Evolutionary conservation across 2,888 invertebrate species (phyloP).

Genomic region (Euphydryas editha): DNA sequence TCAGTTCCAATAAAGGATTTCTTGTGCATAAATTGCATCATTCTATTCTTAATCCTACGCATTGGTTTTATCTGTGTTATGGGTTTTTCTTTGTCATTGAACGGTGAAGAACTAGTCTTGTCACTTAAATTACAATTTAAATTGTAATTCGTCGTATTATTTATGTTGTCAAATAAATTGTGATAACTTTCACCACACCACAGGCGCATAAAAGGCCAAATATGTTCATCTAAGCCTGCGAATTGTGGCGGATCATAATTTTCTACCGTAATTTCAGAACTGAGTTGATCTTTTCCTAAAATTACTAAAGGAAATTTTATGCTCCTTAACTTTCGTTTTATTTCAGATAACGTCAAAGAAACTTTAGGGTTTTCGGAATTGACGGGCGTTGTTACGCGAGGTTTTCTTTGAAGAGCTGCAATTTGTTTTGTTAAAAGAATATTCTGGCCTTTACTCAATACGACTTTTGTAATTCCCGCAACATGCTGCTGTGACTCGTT

Average conservation of each 20-base stretch:
- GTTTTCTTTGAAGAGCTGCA: slow-evolving; percentile 45
- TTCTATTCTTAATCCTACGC: slow-evolving; percentile 59
- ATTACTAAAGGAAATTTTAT: slow-evolving; percentile 65
- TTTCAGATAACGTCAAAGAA: slow-evolving; percentile 56
- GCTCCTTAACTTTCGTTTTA: slow-evolving; percentile 58
- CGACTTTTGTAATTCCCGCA: slow-evolving; percentile 55
- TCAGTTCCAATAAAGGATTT: slow-evolving; percentile 42
- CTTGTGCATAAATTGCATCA: slow-evolving; percentile 62
- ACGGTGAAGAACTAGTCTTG: neutral
- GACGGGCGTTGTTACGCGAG: slow-evolving; percentile 44
- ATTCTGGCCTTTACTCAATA: slow-evolving; percentile 50
- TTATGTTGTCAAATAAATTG: slow-evolving; percentile 25
- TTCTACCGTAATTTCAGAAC: slow-evolving; percentile 52
- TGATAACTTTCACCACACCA: slow-evolving; percentile 51
- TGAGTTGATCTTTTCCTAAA: slow-evolving; percentile 66
- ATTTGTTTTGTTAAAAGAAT: slow-evolving; percentile 33
- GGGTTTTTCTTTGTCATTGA: neutral
- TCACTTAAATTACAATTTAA: neutral
- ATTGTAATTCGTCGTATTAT: neutral
- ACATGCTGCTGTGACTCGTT: slow-evolving; percentile 33
- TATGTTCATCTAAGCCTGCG: slow-evolving; percentile 58
- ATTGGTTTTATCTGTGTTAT: slow-evolving; percentile 51
- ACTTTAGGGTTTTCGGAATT: slow-evolving; percentile 45
- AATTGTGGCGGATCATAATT: slow-evolving; percentile 61
- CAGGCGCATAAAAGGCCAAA: slow-evolving; percentile 72